Evolutionary conservation across 1,140 invertebrate genomes (phyloP), one percentile per base, ranked within the genome.

Genomic region (Stegodyphus dumicola): DNA sequence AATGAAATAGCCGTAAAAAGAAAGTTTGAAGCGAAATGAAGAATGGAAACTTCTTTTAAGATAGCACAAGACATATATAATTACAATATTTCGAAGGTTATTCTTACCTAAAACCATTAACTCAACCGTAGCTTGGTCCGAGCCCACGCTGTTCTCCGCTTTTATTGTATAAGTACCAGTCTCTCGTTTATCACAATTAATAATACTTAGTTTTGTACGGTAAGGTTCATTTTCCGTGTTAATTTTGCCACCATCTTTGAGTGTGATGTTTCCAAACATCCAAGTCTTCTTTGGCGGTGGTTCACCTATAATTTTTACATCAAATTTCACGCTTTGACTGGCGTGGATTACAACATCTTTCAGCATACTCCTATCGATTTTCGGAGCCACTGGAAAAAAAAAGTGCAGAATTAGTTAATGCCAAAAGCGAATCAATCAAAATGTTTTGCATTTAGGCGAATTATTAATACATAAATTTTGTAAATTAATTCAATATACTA

Each of bases 51-150:
- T 33, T 33, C 33, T 3, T 33, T 33, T 33, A 33, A 33, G 33
- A 33, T 33, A 33, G 33, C 33, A 33, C 33, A 33, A 33, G 33
- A 3, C 33, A 33, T 33, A 1, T 33, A 33, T 33, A 33, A 33
- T 33, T 33, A 33, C 33, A 33, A 33, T 33, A 3, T 3, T 33
- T 33, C 3, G 33, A 60, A 60, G 56, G 56, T 10, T n/a, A 60
- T 10, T 76, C 90, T 90, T 73, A 91, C 96, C 95, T 88, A 97
- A 93, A 87, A 98, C 95, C 89, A 93, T 95, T 73, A 98, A 95
- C 91, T 97, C 95, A 52, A 98, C 93, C 90, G 97, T 96, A n/a
- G 95, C 96, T 65, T 94, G 94, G 90, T 98, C 97, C 86, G 94
- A 93, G 51, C 97, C 97, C 89, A 94, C 96, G 89, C 95, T 95